Conservation (phyloP, 1,140 invertebrate species). For the Eumaeus atala region DNA sequence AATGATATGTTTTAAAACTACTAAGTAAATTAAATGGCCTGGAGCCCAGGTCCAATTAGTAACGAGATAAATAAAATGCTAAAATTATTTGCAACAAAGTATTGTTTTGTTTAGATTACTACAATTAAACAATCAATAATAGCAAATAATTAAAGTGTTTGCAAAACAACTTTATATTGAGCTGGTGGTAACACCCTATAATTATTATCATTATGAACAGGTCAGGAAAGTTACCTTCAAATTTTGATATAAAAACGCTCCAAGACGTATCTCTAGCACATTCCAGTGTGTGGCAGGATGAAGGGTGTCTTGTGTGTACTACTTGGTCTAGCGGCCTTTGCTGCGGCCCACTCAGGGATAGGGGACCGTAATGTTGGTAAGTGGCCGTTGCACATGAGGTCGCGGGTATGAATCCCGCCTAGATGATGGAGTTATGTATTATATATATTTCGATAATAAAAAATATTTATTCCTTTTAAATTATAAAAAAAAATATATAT, state of each 20-base stretch:
- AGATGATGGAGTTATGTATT: too few species aligned
- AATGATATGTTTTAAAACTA: too few species aligned
- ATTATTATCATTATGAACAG: conserved; percentile 18
- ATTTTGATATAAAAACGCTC: conserved; percentile 37
- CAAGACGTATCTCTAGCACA: conserved; percentile 20
- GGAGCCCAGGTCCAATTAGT: too few species aligned
- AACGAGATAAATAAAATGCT: too few species aligned
- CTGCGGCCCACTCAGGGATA: conserved; percentile 34
- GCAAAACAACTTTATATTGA: conserved; percentile 4
- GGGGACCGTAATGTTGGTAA: conserved; percentile 38
- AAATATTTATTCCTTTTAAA: too few species aligned
- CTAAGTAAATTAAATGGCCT: too few species aligned
- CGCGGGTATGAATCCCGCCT: too few species aligned
- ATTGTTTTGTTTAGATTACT: not conserved
- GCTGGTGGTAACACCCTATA: not conserved
- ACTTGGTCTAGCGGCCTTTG: conserved; percentile 42
- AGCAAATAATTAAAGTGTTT: conserved; percentile 1
- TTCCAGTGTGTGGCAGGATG: conserved; percentile 37
- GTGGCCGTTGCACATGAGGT: too few species aligned
- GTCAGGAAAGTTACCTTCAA: conserved; percentile 15
- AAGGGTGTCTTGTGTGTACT: conserved; percentile 42
- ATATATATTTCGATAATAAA: too few species aligned
- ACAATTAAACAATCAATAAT: not conserved
- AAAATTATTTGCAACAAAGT: too few species aligned
- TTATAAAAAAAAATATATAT: too few species aligned